Conservation (phyloP, 1,140 invertebrate species). For the Planococcus citri region DNA sequence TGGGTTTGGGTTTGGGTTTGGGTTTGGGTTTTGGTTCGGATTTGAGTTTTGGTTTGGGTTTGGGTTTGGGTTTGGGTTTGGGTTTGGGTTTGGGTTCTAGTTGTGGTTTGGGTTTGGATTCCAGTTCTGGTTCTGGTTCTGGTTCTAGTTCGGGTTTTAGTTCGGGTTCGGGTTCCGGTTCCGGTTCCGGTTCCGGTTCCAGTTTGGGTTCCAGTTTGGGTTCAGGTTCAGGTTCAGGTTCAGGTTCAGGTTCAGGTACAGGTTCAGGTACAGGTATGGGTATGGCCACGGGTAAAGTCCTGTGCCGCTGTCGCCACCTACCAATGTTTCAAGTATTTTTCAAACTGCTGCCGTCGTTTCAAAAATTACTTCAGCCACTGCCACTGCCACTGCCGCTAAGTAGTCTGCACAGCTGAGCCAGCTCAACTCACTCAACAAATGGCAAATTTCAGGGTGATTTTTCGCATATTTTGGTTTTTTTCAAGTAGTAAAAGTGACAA, state of each 20-base stretch:
- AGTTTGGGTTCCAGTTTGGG: slow-evolving; percentile 32
- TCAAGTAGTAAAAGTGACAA: too few relatives aligned
- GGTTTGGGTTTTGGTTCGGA: too few relatives aligned
- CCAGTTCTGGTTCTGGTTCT: too few relatives aligned
- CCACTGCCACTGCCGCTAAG: too few relatives aligned
- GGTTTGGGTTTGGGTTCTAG: slow-evolving; percentile 15
- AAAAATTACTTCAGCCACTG: too few relatives aligned
- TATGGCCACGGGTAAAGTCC: slow-evolving; percentile 27
- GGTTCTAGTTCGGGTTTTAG: slow-evolving; percentile 26
- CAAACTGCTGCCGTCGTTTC: too few relatives aligned
- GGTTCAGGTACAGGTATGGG: slow-evolving; percentile 36
- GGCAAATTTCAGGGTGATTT: too few relatives aligned
- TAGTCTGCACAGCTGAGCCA: too few relatives aligned
- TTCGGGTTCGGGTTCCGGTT: slow-evolving; percentile 29
- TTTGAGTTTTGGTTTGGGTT: not conserved
- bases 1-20: slow-evolving; percentile 4
- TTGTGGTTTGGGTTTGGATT: slow-evolving; percentile 28
- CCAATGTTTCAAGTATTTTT: too few relatives aligned
- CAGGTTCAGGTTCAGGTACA: slow-evolving; percentile 33
- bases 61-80: not conserved
- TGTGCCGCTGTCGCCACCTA: too few relatives aligned
- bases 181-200: slow-evolving; percentile 28
- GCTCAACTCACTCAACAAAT: too few relatives aligned
- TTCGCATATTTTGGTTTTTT: too few relatives aligned
- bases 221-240: slow-evolving; percentile 30